Evolutionary conservation across 2,113 vertebrate species (phyloP).

Genomic region (Python bivittatus): DNA sequence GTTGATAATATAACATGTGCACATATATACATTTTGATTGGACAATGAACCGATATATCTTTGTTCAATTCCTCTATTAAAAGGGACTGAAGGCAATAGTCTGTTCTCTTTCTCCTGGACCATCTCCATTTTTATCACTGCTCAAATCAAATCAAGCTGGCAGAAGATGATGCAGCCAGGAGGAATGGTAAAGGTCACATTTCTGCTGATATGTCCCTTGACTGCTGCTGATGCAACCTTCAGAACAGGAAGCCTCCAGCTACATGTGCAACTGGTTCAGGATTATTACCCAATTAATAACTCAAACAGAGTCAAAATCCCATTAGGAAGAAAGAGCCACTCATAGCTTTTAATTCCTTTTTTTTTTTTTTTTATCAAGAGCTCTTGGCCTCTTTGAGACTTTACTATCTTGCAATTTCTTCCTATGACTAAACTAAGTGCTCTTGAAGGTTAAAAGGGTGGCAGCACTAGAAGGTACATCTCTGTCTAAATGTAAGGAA

Average conservation of each 20-base stretch:
- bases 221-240: constrained; percentile 56
- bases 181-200: constrained; percentile 62
- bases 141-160: constrained; percentile 34
- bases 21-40: background rate
- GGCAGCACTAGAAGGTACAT: constrained; percentile 35
- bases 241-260: constrained; percentile 47
- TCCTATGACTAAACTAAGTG: constrained; percentile 27
- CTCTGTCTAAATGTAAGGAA: constrained; percentile 27
- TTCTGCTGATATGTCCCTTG: constrained; percentile 47
- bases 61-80: fast-evolving
- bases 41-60: background rate
- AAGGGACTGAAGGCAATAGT: background rate
- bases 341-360: constrained; percentile 39
- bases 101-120: constrained; percentile 39
- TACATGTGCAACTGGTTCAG: constrained; percentile 44
- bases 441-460: constrained; percentile 49
- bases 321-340: constrained; percentile 34
- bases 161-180: constrained; percentile 33
- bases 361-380: constrained; percentile 15
- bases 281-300: constrained; percentile 60
- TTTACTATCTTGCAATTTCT: constrained; percentile 36
- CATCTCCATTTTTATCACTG: constrained; percentile 47
- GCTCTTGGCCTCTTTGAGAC: constrained; percentile 36
- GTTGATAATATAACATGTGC: background rate
- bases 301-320: constrained; percentile 51